Evolutionary conservation across 2,888 invertebrate genomes (phyloP), one percentile per base, ranked within the genome.

Genomic region (Latrodectus hesperus): DNA sequence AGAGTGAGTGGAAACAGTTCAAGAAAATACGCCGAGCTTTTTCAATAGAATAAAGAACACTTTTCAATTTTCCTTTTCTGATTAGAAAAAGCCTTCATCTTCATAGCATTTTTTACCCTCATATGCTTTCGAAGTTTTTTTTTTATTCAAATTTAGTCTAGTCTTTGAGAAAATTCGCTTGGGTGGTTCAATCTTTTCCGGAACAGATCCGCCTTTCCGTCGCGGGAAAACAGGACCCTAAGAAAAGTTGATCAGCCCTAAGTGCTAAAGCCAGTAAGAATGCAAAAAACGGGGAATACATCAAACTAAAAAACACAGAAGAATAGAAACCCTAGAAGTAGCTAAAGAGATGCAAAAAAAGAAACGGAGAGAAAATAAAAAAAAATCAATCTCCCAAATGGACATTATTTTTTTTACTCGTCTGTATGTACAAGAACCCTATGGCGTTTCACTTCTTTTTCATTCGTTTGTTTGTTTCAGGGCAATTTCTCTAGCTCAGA

Each of bases 341-440:
- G 78, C 84, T 78, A 84, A 84, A 84, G 77, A 73, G 84, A 84
- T 84, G 84, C 77, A 83, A 83, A 83, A n/a, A 71, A 22, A 64
- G n/a, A 74, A 53, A 9, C 22, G 53, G 26, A 53, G 74, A 55
- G 82, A n/a, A 53, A 60, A 60, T 60, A 38, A 64, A 75, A 60
- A 75, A 80, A 79, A 85, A 79, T 85, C 85, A 85, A 85, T 85
- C 79, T 80, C 68, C 51, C 73, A 85, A 85, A 85, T 85, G 85
- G 85, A 79, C 80, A 78, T 73, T 65, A 70, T 78, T 73, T 72
- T 67, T 38, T 38, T 53, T 22, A 53, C 67, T 65, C 65, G 22
- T 52, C 51, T 78, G 65, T 83, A 38, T 38, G 38, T 38, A 38
- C 71, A 82, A 22, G 53, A 51, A 16, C 14, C 17, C 73, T n/a